phyloP scores from a whole-genome alignment of 1,140 invertebrate species.

The Cydia amplana region DNA sequence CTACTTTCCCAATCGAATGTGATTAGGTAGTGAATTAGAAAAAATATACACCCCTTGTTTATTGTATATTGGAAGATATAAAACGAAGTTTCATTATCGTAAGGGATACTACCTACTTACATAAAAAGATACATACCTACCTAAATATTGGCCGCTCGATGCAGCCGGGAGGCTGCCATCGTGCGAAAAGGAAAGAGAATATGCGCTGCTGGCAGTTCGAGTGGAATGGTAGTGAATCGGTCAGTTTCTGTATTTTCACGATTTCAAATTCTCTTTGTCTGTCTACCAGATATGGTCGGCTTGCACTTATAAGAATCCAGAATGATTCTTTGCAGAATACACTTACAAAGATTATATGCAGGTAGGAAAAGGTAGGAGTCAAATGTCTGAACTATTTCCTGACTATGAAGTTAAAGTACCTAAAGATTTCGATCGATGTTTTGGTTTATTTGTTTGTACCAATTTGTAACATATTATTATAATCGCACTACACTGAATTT shows the following conservation, averaged over 20 bases:
- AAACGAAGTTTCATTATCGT: slow-evolving; percentile 43
- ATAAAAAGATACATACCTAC: slow-evolving; percentile 32
- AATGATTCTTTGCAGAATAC: neutral
- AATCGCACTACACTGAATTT: neutral
- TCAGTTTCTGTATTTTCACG: slow-evolving; percentile 39
- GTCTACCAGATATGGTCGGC: neutral
- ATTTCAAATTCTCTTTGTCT: slow-evolving; percentile 46
- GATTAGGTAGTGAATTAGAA: neutral
- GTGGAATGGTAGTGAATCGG: slow-evolving; percentile 33
- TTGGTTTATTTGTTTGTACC: neutral
- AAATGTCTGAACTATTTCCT: too few relatives aligned
- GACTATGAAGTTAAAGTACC: too few relatives aligned
- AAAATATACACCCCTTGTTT: slow-evolving; percentile 20
- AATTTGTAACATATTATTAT: neutral
- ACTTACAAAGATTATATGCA: neutral
- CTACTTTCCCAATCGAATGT: neutral
- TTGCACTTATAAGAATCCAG: slow-evolving; percentile 18
- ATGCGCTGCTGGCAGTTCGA: slow-evolving; percentile 23
- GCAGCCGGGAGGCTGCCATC: slow-evolving; percentile 44
- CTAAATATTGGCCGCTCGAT: slow-evolving; percentile 43
- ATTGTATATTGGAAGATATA: slow-evolving; percentile 29
- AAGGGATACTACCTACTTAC: slow-evolving; percentile 40
- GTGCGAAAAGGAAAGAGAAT: slow-evolving; percentile 42
- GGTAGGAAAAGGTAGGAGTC: too few relatives aligned
- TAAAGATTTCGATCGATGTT: too few relatives aligned